Percentiles rank a stretch among this genome's conserved stretches.
These are phyloP conservation scores for Parelbella ahira DNA, from an alignment of 2,888 invertebrate species.

Conservation along the genomic window DNA sequence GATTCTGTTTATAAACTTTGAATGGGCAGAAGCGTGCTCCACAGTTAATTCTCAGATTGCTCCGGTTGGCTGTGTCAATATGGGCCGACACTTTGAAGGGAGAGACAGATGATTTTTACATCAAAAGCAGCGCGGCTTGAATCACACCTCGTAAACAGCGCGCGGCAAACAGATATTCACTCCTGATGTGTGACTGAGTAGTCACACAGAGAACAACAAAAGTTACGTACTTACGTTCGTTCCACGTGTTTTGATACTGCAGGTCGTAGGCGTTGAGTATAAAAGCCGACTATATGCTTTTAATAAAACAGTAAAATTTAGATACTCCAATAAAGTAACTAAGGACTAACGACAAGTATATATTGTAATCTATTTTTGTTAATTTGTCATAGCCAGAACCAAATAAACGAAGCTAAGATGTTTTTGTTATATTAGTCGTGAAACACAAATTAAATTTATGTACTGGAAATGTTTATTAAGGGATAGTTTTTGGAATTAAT, in stretches of 20 bases:
- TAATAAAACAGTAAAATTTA: too few relatives aligned
- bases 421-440: too few relatives aligned
- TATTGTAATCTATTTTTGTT: too few relatives aligned
- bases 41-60: constrained; percentile 33
- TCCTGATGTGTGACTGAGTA: constrained; percentile 19
- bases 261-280: too few relatives aligned
- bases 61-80: constrained; percentile 57
- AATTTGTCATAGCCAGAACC: too few relatives aligned
- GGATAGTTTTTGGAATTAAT: too few relatives aligned
- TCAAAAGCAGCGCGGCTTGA: constrained; percentile 61
- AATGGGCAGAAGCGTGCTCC: constrained; percentile 27
- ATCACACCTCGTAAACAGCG: constrained; percentile 47
- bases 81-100: constrained; percentile 53
- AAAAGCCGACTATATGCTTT: too few relatives aligned
- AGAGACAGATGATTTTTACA: constrained; percentile 65
- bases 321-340: too few relatives aligned
- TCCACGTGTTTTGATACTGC: constrained; percentile 7
- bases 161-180: constrained; percentile 23
- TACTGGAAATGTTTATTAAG: too few relatives aligned
- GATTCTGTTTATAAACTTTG: constrained; percentile 24
- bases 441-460: too few relatives aligned
- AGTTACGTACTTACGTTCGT: constrained; percentile 11
- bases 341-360: too few relatives aligned
- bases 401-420: too few relatives aligned
- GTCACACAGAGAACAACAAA: constrained; percentile 20